These are phyloP conservation scores for Crocidura indochinensis DNA, from an alignment of 2,797 vertebrate species.

Conservation along the genomic window DNA sequence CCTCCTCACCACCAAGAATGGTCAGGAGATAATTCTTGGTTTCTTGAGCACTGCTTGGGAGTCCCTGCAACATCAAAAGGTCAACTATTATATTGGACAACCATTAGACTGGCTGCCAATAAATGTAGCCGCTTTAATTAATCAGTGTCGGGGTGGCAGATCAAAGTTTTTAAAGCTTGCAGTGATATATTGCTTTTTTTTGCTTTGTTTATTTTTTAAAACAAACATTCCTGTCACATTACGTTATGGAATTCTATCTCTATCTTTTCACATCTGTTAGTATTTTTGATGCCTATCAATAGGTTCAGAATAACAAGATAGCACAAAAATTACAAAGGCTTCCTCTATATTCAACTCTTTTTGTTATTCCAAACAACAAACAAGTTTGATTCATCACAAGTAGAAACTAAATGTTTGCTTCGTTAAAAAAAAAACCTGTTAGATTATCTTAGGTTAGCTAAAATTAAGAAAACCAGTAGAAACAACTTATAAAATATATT, in stretches of 20 bases:
- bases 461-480: constrained; percentile 76
- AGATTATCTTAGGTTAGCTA: constrained; percentile 72
- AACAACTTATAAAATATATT: constrained; percentile 72
- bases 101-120: background rate
- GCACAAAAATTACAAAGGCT: constrained; percentile 67
- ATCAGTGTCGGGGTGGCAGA: background rate
- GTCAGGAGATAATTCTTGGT: too few species aligned
- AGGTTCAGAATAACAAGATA: constrained; percentile 41
- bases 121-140: background rate
- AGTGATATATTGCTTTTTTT: background rate
- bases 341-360: constrained; percentile 63
- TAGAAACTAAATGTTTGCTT: constrained; percentile 72
- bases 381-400: constrained; percentile 50
- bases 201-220: constrained; percentile 40
- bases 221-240: background rate
- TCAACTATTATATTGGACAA: background rate
- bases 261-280: constrained; percentile 50
- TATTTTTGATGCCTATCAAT: constrained; percentile 39
- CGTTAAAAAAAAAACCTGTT: constrained; percentile 60
- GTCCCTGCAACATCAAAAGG: background rate
- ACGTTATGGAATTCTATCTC: background rate
- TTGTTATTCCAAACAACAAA: constrained; percentile 22
- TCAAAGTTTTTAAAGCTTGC: background rate
- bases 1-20: too few species aligned
- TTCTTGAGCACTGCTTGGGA: too few species aligned